Evolutionary conservation across 2,888 invertebrate genomes (phyloP), one percentile per base, ranked within the genome.

Genomic region (Taenaris catops): DNA sequence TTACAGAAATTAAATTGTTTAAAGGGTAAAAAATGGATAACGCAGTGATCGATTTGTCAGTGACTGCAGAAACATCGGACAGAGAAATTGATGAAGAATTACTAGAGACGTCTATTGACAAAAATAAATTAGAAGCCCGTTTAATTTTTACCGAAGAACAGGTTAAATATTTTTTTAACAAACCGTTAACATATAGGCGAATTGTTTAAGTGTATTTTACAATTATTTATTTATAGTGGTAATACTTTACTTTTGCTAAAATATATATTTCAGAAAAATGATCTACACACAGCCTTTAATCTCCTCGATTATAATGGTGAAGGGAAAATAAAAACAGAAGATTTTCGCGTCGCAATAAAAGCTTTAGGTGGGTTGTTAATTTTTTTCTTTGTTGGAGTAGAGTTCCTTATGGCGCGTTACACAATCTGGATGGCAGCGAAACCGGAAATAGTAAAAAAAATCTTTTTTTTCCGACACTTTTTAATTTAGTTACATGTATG

Each of bases 341-440:
- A 86, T 40, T 84, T 87, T 50, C 68, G 84, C 9, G 84, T 87
- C 0, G 86, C 72, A 2, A 68, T 87, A 10, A 84, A 87, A 62
- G 87, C 87, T 39, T 45, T 87, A 23, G 86, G 86, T 84, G n/a
- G n/a, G n/a, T n/a, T n/a, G n/a, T n/a, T n/a, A n/a, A n/a, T n/a
- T n/a, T n/a, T n/a, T n/a, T n/a, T n/a, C n/a, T n/a, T n/a, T n/a
- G n/a, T n/a, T n/a, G n/a, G n/a, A n/a, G n/a, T n/a, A n/a, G n/a
- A n/a, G n/a, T n/a, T n/a, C n/a, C n/a, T n/a, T n/a, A n/a, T n/a
- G n/a, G n/a, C n/a, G n/a, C n/a, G n/a, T n/a, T n/a, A n/a, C n/a
- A n/a, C n/a, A n/a, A n/a, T n/a, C n/a, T n/a, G n/a, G n/a, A n/a
- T n/a, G n/a, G n/a, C n/a, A n/a, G n/a, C n/a, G n/a, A n/a, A n/a